phyloP scores from a whole-genome alignment of 2,888 invertebrate species.

The Octodonta nipae region DNA sequence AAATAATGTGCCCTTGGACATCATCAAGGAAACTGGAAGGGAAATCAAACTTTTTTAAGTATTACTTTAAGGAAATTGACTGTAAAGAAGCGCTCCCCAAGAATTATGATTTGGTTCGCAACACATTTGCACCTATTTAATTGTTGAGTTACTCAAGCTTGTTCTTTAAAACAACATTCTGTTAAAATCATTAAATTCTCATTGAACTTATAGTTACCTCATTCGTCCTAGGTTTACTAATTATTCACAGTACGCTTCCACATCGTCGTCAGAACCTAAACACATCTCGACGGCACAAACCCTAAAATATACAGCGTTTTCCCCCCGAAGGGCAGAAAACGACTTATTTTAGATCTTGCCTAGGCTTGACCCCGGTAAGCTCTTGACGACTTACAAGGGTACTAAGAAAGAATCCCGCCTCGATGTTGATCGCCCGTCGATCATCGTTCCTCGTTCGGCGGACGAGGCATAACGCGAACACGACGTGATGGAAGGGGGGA shows the following conservation, averaged over 20 bases:
- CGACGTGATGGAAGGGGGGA: not conserved
- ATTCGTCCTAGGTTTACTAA: too few relatives aligned
- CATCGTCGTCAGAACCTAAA: too few relatives aligned
- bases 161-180: too few relatives aligned
- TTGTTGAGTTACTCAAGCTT: too few relatives aligned
- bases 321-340: constrained; percentile 4
- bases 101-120: not conserved
- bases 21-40: constrained; percentile 1
- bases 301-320: constrained; percentile 5
- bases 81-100: too few relatives aligned
- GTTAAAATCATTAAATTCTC: too few relatives aligned
- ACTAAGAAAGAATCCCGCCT: not conserved
- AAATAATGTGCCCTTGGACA: not conserved
- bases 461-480: not conserved
- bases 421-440: not conserved
- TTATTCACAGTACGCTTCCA: too few relatives aligned
- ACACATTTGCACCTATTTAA: not conserved
- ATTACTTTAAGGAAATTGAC: constrained; percentile 1
- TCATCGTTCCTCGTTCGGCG: too few relatives aligned
- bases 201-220: too few relatives aligned
- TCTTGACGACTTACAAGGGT: not conserved
- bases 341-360: constrained; percentile 5
- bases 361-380: not conserved
- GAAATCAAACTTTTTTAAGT: constrained; percentile 2
- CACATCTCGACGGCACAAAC: too few relatives aligned